Conservation (phyloP, 1,140 invertebrate genomes). For the Halictus rubicundus region DNA sequence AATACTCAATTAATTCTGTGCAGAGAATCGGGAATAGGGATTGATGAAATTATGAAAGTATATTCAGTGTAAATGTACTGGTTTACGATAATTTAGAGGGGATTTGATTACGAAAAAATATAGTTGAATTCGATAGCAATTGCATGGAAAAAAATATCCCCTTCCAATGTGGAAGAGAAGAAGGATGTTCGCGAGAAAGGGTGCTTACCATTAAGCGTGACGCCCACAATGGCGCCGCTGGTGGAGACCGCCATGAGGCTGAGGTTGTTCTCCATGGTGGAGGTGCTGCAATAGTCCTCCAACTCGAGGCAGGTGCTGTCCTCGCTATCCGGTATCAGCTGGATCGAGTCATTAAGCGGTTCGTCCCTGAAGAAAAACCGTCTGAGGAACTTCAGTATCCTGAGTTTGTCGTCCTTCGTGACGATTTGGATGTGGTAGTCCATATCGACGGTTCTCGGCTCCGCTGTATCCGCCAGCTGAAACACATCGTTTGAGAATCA, state of each 20-base stretch:
- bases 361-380: constrained; percentile 87
- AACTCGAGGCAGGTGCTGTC: constrained; percentile 84
- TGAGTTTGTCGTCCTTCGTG: constrained; percentile 78
- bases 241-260: constrained; percentile 84
- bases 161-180: too few species aligned
- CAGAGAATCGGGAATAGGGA: too few species aligned
- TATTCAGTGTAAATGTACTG: too few species aligned
- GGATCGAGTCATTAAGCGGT: constrained; percentile 84
- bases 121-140: too few species aligned
- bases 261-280: constrained; percentile 82
- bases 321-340: constrained; percentile 82
- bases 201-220: constrained; percentile 78
- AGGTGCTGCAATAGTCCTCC: constrained; percentile 83
- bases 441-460: constrained; percentile 62
- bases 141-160: too few species aligned
- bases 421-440: constrained; percentile 73
- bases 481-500: constrained; percentile 13
- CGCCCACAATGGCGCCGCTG: constrained; percentile 83
- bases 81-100: too few species aligned
- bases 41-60: too few species aligned
- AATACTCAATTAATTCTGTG: too few species aligned
- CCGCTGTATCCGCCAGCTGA: constrained; percentile 70
- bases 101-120: too few species aligned
- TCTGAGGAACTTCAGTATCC: constrained; percentile 82
- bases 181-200: too few species aligned